Conservation (phyloP, 1,140 invertebrate species). For the Platyscapa corneri region DNA sequence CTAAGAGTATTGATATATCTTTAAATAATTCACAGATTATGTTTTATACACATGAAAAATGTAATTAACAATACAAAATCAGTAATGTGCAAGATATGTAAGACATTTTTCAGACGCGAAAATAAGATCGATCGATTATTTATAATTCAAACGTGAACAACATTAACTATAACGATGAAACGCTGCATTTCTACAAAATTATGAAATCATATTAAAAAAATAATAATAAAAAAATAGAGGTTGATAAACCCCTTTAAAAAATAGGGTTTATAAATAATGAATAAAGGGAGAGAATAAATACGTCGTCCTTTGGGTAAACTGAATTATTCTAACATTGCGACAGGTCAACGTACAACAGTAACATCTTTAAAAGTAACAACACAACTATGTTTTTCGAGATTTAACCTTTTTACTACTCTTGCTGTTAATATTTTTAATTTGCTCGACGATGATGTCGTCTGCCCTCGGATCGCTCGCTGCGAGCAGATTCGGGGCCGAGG, state of each 20-base stretch:
- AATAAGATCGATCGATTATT: too few species aligned
- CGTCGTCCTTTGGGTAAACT: not conserved
- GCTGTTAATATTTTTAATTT: constrained; percentile 73
- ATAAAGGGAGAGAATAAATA: not conserved
- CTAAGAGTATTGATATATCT: too few species aligned
- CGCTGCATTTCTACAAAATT: not conserved
- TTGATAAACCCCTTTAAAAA: not conserved
- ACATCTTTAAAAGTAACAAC: not conserved
- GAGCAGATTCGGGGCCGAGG: constrained; percentile 14
- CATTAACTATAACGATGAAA: not conserved
- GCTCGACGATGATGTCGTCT: constrained; percentile 73
- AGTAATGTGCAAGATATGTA: too few species aligned
- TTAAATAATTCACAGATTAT: too few species aligned
- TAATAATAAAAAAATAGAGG: not conserved
- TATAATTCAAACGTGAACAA: not conserved
- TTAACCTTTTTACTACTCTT: constrained; percentile 72
- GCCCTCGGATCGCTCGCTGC: constrained; percentile 69
- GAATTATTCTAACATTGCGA: not conserved
- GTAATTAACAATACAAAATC: too few species aligned
- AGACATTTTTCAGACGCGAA: too few species aligned
- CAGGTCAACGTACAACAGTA: not conserved
- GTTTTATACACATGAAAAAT: too few species aligned
- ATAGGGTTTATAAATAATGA: not conserved
- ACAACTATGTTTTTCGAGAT: constrained; percentile 66
- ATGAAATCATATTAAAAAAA: not conserved